Percentiles rank a stretch among this genome's conserved stretches.
These are phyloP conservation scores for Peromyscus leucopus DNA, from an alignment of 2,113 vertebrate species.

Conservation along the genomic window DNA sequence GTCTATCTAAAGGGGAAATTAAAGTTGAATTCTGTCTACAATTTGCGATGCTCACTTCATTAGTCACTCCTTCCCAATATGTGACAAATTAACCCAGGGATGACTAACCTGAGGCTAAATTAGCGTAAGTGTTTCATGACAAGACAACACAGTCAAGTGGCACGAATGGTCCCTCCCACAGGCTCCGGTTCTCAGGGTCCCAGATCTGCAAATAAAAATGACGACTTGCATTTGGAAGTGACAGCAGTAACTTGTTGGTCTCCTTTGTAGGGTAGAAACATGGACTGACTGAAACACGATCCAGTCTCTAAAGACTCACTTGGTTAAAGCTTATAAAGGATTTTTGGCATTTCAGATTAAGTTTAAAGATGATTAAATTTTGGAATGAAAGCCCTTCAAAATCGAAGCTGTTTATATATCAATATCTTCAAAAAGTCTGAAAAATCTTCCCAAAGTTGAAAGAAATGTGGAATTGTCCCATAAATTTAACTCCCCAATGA, in stretches of 20 bases:
- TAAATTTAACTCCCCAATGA: neutral
- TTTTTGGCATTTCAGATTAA: neutral
- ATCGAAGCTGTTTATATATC: neutral
- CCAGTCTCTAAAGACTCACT: neutral
- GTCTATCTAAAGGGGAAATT: neutral
- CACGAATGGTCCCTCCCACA: neutral
- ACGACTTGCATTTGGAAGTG: neutral
- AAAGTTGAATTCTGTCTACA: conserved; percentile 35
- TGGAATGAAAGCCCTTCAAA: neutral
- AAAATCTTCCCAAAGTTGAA: neutral
- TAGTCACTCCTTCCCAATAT: neutral
- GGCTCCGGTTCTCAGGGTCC: neutral
- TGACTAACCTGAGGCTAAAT: conserved; percentile 43
- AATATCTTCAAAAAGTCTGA: neutral
- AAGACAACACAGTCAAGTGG: neutral
- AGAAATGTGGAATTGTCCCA: neutral
- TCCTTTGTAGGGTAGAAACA: neutral
- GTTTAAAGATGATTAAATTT: neutral
- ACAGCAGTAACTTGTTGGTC: neutral
- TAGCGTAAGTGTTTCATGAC: neutral
- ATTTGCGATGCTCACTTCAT: neutral
- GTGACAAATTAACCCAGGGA: conserved; percentile 48
- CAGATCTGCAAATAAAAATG: neutral
- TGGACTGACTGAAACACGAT: neutral
- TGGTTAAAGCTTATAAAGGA: neutral